Evolutionary conservation across 1,140 invertebrate species (phyloP), one percentile per base, ranked within the genome.

Genomic region (Trichonephila clavipes): DNA sequence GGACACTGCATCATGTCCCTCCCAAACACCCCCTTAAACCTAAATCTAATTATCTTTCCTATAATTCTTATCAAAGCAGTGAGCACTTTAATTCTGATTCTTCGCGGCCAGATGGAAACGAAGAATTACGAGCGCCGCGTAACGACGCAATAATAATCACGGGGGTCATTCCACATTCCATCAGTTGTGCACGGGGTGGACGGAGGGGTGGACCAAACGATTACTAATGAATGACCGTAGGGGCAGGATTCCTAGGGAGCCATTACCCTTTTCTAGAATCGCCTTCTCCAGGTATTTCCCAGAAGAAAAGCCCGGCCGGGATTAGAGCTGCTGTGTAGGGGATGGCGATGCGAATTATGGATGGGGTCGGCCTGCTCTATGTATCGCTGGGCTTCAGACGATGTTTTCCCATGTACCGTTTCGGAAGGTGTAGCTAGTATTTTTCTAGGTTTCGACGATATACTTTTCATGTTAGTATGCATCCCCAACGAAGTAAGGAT

Each of bases 191-290:
- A 51, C 7, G 62, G 62, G 18, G 21, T 18, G 62, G 62, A 64
- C 18, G 62, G 62, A 24, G 28, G 88, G 40, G 21, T 18, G 24
- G 83, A 61, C 21, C 21, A 66, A 62, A 19, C 40, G 90, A 16
- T 92, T 92, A 87, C 90, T 86, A 92, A 92, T 92, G 90, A 92
- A 92, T 92, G 90, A 92, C 90, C 90, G 24, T 59, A 69, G 81
- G 90, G 90, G 62, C 66, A 21, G 40, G 81, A 92, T 92, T 86
- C 90, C 90, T 64, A 64, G 90, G 90, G 90, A 92, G 90, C 62
- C 90, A 92, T 92, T 92, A 92, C 83, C 90, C 90, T 92, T 51
- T 92, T 82, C 61, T 28, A 61, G 82, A 87, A 61, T 59, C n/a
- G n/a, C 58, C 14, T 64, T 86, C 90, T 92, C 90, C 89, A 62